Evolutionary conservation across 2,888 invertebrate species (phyloP), one percentile per base, ranked within the genome.

Genomic region (Apeira syringaria): DNA sequence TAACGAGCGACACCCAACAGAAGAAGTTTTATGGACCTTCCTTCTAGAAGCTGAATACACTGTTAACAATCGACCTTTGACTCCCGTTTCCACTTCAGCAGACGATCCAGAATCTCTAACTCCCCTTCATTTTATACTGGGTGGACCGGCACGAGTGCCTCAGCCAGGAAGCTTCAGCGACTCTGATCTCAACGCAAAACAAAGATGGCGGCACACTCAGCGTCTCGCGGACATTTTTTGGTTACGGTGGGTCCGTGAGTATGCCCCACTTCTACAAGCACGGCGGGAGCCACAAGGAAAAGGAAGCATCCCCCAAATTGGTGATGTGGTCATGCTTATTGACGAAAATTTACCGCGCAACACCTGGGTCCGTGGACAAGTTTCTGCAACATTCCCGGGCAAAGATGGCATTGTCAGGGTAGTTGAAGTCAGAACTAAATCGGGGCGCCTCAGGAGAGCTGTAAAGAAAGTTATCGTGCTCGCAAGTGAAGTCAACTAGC

Each of bases 231-330:
- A 55, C 26, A n/a, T 29, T 0, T 52, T 55, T 10, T 52, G 55
- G 52, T 0, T 10, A 0, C 37, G 53, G 5, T 56, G 54, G 53
- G 7, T 55, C 0, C 9, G 28, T 0, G 54, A 56, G 11, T 53
- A 50, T 15, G 33, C 53, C 6, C 43, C 43, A 2, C 27, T 35
- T 1, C 20, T 39, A 1, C 37, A 32, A 32, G 10, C 15, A n/a
- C 43, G 20, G 4, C 36, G 29, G n/a, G 37, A 37, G 17, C 8
- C 36, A 24, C 13, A 9, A 13, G 7, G 12, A 3, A 13, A n/a
- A 6, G 28, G 28, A 15, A 7, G 28, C 4, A 8, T 13, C 3
- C 15, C 13, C 3, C n/a, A 28, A 5, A n/a, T 15, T n/a, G 28
- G 28, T 3, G 28, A 28, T 5, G 28, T 13, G 13, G 11, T 26